These are phyloP conservation scores for Aramus guarauna DNA, from an alignment of 2,113 vertebrate species.

Conservation along the genomic window DNA sequence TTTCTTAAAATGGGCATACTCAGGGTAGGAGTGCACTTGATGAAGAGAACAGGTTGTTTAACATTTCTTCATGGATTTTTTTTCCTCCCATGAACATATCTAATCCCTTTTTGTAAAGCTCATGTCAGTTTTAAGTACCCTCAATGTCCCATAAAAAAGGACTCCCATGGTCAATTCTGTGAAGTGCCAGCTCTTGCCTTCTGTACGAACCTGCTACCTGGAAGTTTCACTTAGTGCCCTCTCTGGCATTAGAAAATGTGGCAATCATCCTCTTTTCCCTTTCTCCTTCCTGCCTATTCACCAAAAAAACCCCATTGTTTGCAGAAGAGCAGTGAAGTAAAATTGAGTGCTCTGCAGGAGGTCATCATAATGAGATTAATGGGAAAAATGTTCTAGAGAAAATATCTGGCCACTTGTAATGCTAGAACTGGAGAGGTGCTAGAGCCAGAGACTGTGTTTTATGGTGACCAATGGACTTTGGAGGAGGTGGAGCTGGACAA, in stretches of 20 bases:
- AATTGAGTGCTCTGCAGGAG: slow-evolving; percentile 41
- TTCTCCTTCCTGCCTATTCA: background rate
- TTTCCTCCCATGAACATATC: background rate
- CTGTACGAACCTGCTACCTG: background rate
- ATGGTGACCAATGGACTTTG: background rate
- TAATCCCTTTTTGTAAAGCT: background rate
- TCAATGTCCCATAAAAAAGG: background rate
- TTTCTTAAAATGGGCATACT: background rate
- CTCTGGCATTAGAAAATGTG: background rate
- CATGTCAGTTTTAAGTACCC: background rate
- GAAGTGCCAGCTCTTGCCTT: background rate
- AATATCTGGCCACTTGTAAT: slow-evolving; percentile 25
- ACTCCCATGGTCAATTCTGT: background rate
- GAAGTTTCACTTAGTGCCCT: background rate
- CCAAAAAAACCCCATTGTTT: slow-evolving; percentile 23
- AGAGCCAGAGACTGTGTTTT: background rate
- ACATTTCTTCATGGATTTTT: background rate
- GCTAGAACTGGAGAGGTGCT: slow-evolving; percentile 22
- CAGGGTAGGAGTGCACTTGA: background rate
- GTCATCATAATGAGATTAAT: background rate
- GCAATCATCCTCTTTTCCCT: background rate
- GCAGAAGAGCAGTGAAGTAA: background rate
- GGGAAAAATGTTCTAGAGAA: slow-evolving; percentile 29
- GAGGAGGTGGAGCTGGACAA: background rate
- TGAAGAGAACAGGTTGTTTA: background rate